A percentile compares a stretch with the other conserved stretches of the same genome.
Evolutionary conservation across 2,113 vertebrate genomes (phyloP).

Genomic region (Orcinus orca): DNA sequence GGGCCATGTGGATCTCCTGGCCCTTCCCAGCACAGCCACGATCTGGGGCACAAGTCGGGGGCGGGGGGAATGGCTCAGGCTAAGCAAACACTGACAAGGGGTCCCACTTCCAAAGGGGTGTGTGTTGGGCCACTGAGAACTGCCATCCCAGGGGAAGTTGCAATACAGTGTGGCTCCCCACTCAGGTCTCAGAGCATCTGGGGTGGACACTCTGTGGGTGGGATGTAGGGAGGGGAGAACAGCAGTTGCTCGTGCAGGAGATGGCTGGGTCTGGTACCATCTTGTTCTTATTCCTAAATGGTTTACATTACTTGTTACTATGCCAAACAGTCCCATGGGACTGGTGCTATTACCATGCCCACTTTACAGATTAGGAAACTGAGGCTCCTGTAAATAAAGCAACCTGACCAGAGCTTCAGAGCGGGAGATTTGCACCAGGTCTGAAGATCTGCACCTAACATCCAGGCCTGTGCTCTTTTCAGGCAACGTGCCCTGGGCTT

Average conservation of each 20-base stretch:
- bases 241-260: neutral
- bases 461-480: neutral
- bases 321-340: neutral
- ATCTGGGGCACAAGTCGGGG: neutral
- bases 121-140: neutral
- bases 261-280: accelerated
- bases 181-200: neutral
- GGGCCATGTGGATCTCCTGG: neutral
- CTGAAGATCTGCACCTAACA: neutral
- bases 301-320: neutral
- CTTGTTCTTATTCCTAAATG: neutral
- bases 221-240: accelerated
- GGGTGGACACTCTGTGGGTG: neutral
- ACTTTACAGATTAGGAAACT: neutral
- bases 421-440: neutral
- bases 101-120: neutral
- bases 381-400: neutral
- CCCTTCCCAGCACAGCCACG: neutral
- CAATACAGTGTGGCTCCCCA: accelerated
- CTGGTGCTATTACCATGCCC: neutral
- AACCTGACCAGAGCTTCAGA: neutral
- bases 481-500: accelerated
- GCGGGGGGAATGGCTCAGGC: accelerated
- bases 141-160: neutral
- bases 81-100: neutral